Conservation (phyloP, 2,888 invertebrate species). For the Ariolimax columbianus region DNA sequence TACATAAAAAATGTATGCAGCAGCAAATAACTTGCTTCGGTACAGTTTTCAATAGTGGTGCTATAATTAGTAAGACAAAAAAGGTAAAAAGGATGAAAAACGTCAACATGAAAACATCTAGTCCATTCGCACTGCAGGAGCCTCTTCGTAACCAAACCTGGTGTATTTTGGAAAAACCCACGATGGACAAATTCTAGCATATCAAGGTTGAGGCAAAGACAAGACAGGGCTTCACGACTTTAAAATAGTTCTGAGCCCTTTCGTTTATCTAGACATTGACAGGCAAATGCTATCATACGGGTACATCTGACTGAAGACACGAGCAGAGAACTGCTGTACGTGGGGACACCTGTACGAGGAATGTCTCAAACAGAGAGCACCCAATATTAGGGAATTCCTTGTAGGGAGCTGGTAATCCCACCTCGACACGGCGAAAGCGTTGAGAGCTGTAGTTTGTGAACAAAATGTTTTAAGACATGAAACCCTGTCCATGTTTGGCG, state of each 20-base stretch:
- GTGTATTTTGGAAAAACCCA: slow-evolving; percentile 2
- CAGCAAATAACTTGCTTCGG: too few relatives aligned
- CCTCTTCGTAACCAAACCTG: neutral
- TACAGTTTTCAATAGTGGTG: too few relatives aligned
- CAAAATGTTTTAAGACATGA: slow-evolving; percentile 37
- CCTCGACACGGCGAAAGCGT: slow-evolving; percentile 8
- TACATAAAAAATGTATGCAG: too few relatives aligned
- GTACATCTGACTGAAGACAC: slow-evolving; percentile 13
- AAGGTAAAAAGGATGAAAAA: too few relatives aligned
- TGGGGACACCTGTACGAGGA: slow-evolving; percentile 33
- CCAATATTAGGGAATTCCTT: slow-evolving; percentile 18
- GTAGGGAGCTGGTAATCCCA: slow-evolving; percentile 8
- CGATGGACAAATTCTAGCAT: neutral
- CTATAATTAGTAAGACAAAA: too few relatives aligned
- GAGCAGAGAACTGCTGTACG: neutral
- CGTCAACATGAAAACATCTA: neutral
- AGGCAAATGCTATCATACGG: slow-evolving; percentile 39
- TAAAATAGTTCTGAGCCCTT: neutral
- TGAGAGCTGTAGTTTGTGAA: neutral
- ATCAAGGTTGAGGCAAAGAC: neutral
- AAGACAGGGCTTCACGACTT: neutral
- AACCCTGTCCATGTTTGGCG: slow-evolving; percentile 5
- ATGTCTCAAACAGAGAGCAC: neutral
- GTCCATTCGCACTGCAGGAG: neutral
- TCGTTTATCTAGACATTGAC: slow-evolving; percentile 25